Evolutionary conservation across 2,888 invertebrate genomes (phyloP), one percentile per base, ranked within the genome.

Genomic region (Eristalis arbustorum): DNA sequence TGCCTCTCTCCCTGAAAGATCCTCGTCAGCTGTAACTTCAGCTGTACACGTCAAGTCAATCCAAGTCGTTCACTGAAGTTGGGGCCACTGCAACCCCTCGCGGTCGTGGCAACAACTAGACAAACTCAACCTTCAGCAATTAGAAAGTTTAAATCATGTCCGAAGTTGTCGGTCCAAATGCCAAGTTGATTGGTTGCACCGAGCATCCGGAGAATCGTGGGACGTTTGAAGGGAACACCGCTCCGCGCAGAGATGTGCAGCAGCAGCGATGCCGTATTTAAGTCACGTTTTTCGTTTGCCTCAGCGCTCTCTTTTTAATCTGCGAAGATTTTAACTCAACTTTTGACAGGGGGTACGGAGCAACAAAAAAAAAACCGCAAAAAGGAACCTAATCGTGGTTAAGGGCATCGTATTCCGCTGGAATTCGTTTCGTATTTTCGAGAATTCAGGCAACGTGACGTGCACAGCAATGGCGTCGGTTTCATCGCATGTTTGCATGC

Each of bases 101-200:
- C 67, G 76, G 37, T 49, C 18, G 68, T 37, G 68, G 56, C 14
- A 68, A 25, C 49, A 57, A 28, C 62, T 25, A 59, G 34, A 31
- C 56, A 37, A 66, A 37, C 42, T 71, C 63, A 78, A 63, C 71
- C 62, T 67, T 64, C 42, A 66, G 37, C 72, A 66, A 76, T 72
- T 76, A 82, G 71, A 82, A 76, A 76, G 83, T 83, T 83, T 69
- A 74, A 74, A 78, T 64, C 78, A 74, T 78, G 83, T 74, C 56
- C 77, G 40, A 72, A 62, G 72, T 82, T 83, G 73, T 74, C 37
- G 63, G 77, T 69, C 63, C 23, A 68, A 82, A 82, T 79, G 77
- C 73, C 72, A 83, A 83, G 40, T 63, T 63, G 57, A 73, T 83
- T 77, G 83, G 72, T 77, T 81, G 57, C 49, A 34, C 42, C 18